A percentile compares a stretch with the other conserved stretches of the same genome.
These are phyloP conservation scores for Procambarus clarkii DNA, from an alignment of 1,140 invertebrate species.

Conservation along the genomic window DNA sequence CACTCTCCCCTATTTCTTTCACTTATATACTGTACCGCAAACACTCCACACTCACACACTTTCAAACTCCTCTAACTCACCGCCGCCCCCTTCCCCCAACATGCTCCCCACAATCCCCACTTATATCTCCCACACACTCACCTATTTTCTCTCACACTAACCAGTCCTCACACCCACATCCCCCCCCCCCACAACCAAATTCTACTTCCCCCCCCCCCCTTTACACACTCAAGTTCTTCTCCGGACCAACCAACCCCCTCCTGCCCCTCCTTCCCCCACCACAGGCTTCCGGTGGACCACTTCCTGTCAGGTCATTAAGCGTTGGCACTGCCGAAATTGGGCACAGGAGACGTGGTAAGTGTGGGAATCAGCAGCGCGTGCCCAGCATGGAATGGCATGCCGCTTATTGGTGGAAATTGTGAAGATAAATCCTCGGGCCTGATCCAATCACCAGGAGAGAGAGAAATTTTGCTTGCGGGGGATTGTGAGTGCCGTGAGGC, in stretches of 20 bases:
- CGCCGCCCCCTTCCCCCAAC: too few relatives aligned
- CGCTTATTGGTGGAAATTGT: conserved; percentile 19
- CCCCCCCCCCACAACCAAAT: too few relatives aligned
- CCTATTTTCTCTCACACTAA: neutral
- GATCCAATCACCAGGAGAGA: neutral
- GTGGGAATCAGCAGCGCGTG: conserved; percentile 5
- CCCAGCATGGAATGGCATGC: neutral
- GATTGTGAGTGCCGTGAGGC: neutral
- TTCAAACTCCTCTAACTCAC: too few relatives aligned
- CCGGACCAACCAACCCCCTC: too few relatives aligned
- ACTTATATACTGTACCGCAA: too few relatives aligned
- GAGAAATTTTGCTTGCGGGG: conserved; percentile 2
- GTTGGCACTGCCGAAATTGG: neutral
- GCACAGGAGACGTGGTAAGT: conserved; percentile 1
- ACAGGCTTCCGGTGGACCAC: conserved; percentile 1
- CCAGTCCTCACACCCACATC: neutral
- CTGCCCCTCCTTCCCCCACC: neutral
- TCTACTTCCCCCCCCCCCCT: too few relatives aligned
- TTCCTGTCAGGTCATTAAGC: conserved; percentile 13
- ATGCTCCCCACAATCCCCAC: too few relatives aligned
- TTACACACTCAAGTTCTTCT: too few relatives aligned
- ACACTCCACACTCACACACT: too few relatives aligned
- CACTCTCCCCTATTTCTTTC: too few relatives aligned
- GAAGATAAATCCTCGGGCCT: neutral
- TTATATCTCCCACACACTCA: neutral